phyloP scores from a whole-genome alignment of 2,113 vertebrate genomes.

The Tragulus kanchil region DNA sequence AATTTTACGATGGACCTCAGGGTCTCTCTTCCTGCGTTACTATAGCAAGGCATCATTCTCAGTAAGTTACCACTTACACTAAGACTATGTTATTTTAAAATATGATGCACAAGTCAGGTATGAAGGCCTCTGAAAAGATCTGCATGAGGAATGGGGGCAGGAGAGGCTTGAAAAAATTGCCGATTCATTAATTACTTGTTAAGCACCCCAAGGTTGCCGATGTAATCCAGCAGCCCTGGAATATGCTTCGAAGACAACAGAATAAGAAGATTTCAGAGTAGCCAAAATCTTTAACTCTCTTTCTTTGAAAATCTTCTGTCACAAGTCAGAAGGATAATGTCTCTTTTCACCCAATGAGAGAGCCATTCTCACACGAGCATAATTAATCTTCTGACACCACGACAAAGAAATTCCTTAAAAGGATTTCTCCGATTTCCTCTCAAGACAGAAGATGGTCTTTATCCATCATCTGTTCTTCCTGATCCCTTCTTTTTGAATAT shows the following conservation, averaged over 20 bases:
- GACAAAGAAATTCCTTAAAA: constrained; percentile 95
- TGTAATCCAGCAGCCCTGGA: constrained; percentile 75
- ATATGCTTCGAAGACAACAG: constrained; percentile 69
- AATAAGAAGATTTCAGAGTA: constrained; percentile 74
- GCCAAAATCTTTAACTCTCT: constrained; percentile 84
- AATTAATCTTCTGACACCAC: constrained; percentile 92
- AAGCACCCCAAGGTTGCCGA: constrained; percentile 66
- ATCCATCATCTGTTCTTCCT: constrained; percentile 96
- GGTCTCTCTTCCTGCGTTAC: background rate
- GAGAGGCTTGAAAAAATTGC: constrained; percentile 71
- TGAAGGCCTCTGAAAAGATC: background rate
- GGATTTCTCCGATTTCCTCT: constrained; percentile 93
- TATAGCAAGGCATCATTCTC: background rate
- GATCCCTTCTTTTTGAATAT: constrained; percentile 90
- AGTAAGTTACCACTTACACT: background rate
- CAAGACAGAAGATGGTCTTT: constrained; percentile 92
- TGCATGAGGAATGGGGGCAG: background rate
- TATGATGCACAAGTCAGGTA: background rate
- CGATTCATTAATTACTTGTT: constrained; percentile 77
- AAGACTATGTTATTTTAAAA: constrained; percentile 47
- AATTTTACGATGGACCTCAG: background rate
- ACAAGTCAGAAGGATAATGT: constrained; percentile 85
- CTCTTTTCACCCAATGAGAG: constrained; percentile 81
- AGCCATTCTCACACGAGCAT: constrained; percentile 84
- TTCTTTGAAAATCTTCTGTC: constrained; percentile 85